Percentiles rank a stretch among this genome's conserved stretches.
Conservation (phyloP, 2,113 vertebrate genomes). For the Rallus limicola region DNA sequence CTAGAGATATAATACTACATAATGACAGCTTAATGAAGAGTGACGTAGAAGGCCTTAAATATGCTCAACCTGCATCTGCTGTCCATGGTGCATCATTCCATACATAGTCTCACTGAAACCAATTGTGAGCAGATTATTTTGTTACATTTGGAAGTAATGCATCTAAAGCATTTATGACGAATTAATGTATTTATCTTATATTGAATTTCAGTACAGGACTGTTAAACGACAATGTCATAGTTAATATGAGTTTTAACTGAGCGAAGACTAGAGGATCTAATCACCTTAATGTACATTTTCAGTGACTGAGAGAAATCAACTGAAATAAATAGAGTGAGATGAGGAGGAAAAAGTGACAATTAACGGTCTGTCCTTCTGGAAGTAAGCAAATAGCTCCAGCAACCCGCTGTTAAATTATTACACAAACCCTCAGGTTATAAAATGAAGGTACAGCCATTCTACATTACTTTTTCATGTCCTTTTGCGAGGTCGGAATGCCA, state of each 20-base stretch:
- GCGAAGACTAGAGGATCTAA: neutral
- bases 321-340: neutral
- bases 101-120: neutral
- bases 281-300: neutral
- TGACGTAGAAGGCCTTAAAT: neutral
- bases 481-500: neutral
- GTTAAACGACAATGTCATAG: neutral
- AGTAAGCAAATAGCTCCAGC: neutral
- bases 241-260: neutral
- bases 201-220: neutral
- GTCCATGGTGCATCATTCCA: neutral
- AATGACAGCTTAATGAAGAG: neutral
- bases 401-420: conserved; percentile 1
- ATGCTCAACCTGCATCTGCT: neutral
- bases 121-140: neutral
- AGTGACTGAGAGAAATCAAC: neutral
- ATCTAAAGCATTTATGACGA: neutral
- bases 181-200: neutral
- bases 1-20: neutral
- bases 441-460: neutral
- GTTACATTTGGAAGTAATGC: neutral
- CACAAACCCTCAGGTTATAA: neutral
- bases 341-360: neutral
- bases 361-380: neutral
- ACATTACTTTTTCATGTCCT: neutral